Evolutionary conservation across 2,797 vertebrate species (phyloP).

Genomic region (Microctenopoma steveboyesi): DNA sequence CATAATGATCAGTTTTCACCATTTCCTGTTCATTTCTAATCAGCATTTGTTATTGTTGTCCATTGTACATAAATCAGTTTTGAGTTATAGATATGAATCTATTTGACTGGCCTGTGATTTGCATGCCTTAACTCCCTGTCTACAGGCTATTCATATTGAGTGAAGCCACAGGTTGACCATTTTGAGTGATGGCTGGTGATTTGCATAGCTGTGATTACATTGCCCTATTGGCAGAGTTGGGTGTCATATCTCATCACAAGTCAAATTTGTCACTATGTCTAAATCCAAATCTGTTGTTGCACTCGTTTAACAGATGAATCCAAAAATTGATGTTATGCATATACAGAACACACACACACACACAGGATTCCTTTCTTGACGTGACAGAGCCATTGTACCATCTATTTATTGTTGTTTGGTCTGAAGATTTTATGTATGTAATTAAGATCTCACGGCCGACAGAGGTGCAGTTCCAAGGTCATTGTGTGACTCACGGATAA

Average conservation of each 20-base stretch:
- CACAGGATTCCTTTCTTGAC: neutral
- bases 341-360: too few relatives aligned
- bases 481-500: constrained; percentile 15
- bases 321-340: constrained; percentile 7
- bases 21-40: constrained; percentile 39
- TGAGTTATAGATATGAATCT: constrained; percentile 47
- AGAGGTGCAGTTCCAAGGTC: constrained; percentile 23
- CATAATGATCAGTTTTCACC: constrained; percentile 30
- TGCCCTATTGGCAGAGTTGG: constrained; percentile 38
- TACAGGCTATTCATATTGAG: constrained; percentile 42
- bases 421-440: neutral
- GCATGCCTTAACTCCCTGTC: constrained; percentile 52
- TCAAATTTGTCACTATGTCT: constrained; percentile 46
- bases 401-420: constrained; percentile 13
- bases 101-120: constrained; percentile 59
- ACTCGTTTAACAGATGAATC: constrained; percentile 23
- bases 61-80: constrained; percentile 17
- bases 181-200: constrained; percentile 65
- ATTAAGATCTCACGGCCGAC: constrained; percentile 10
- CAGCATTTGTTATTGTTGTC: constrained; percentile 42
- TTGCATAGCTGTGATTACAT: constrained; percentile 63
- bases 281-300: constrained; percentile 36
- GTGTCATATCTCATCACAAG: constrained; percentile 54
- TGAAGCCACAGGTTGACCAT: constrained; percentile 50
- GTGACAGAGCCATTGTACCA: neutral